Evolutionary conservation across 2,797 vertebrate genomes (phyloP), one percentile per base, ranked within the genome.

Genomic region (Glossophaga mutica): DNA sequence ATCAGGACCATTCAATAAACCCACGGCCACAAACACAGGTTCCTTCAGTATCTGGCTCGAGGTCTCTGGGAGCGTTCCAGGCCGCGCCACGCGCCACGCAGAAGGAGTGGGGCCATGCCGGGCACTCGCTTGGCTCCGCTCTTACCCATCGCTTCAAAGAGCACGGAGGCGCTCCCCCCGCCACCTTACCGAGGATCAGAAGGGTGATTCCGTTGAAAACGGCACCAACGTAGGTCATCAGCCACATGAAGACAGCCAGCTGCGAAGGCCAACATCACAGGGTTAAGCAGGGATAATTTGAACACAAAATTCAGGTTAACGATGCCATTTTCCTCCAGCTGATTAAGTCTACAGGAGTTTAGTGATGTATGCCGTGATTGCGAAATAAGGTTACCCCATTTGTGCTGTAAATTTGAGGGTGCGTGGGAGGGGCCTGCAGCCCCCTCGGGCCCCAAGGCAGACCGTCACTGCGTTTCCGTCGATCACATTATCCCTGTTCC

Each of bases 121-220:
- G 57, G 48, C 22, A 42, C 21, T 46, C 62, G 88, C 68, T 71
- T 48, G 2, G 62, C 19, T 37, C 7, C 29, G 29, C 11, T 59
- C 81, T 74, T 57, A 87, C 19, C 76, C 73, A 12, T 32, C 24
- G 88, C 57, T 71, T 89, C 42, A 76, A 42, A 50, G 89, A 85
- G 70, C 9, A 48, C 0, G 1, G 18, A 92, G 44, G 70, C 8
- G 48, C 10, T 46, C 73, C 89, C 71, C 59, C 21, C 77, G 74
- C n/a, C 48, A 18, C 15, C 98, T 99, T 98, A 99, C 99, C 99
- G 24, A 99, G 98, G 97, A 99, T 99, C 97, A 99, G 99, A 81
- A 99, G 98, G 96, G 99, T 99, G 98, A 99, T 99, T 79, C 99
- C 99, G 42, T 99, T 99, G 97, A 99, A 99, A 93, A 99, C 99